Base-by-base conservation (phyloP, 2,888 invertebrate species). In the Chrysolina haemoptera region DNA sequence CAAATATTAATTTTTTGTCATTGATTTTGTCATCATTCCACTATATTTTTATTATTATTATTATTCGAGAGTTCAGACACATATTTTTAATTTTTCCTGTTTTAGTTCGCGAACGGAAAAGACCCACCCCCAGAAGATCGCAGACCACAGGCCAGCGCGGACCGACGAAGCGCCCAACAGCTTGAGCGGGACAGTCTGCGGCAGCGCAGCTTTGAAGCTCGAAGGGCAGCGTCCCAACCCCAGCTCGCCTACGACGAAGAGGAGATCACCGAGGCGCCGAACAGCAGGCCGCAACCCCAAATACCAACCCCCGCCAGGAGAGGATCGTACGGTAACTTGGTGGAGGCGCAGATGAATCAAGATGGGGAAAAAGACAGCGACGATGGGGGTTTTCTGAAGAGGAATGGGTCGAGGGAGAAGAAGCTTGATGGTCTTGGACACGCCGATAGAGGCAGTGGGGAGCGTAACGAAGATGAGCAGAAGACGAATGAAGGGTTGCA, bases 201-300 rank as follows among this genome's bases (percentile, higher is more conserved):
- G 79, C 91, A 91, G 82, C 88, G 90, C 85, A 90, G 90, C 55
- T 89, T 92, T 59, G 92, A 91, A 84, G 90, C 88, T 9, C 88
- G 92, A 82, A 87, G 92, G 62, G 91, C 93, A 0, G 89, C 92
- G 0, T 93, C 93, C 0, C 93, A 93, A 80, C 93, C 93, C 1
- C 93, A 93, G 80, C 88, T 93, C 4, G 88, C 92, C 43, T 91
- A 87, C 76, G 90, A 90, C 22, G 89, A 90, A 59, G 89, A 90
- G 63, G 79, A 79, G 14, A 81, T 82, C 40, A 75, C 76, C 40
- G 86, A 84, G 65, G 14, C 76, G 80, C 74, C 77, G 2, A 76
- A 71, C 27, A 74, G 76, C 48, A 76, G 76, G 46, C 85, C 86
- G 41, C 87, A 86, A 81, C 80, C 90, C 84, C 85, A 88, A 88